Evolutionary conservation across 2,113 vertebrate genomes (phyloP).

Genomic region (Balaeniceps rex): DNA sequence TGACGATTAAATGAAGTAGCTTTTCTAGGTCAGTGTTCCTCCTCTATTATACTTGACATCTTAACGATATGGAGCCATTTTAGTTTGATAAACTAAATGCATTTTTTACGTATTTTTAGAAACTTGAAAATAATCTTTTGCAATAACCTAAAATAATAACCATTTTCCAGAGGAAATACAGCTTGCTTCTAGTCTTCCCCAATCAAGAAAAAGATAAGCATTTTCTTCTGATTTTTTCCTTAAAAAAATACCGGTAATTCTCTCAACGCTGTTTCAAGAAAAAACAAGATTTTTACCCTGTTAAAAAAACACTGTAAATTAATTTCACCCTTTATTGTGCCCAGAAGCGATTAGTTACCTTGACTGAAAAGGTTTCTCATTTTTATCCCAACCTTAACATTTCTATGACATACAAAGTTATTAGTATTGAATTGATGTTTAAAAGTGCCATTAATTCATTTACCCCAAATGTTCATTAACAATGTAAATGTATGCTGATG

Average conservation of each 20-base stretch:
- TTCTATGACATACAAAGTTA: slow-evolving; percentile 84
- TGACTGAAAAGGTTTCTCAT: slow-evolving; percentile 72
- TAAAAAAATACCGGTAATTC: background rate
- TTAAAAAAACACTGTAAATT: slow-evolving; percentile 62
- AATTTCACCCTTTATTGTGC: slow-evolving; percentile 72
- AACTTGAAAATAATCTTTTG: background rate
- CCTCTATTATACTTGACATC: background rate
- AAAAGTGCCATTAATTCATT: slow-evolving; percentile 93
- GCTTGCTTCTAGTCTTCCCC: background rate
- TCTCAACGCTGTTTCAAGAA: slow-evolving; percentile 26
- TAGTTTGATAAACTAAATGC: background rate
- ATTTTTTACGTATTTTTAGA: slow-evolving; percentile 4
- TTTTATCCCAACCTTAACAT: slow-evolving; percentile 79
- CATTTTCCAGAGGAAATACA: background rate
- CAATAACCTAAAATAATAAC: background rate
- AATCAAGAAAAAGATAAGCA: background rate
- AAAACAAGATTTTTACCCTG: slow-evolving; percentile 23
- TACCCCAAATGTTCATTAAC: slow-evolving; percentile 95
- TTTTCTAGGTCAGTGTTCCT: slow-evolving; percentile 30
- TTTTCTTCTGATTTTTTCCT: background rate
- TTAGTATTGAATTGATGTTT: slow-evolving; percentile 90
- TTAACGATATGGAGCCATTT: background rate
- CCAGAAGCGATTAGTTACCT: slow-evolving; percentile 79
- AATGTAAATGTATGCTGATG: slow-evolving; percentile 98
- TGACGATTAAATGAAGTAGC: background rate